These are phyloP conservation scores for Tricholauxania praeusta DNA, from an alignment of 2,888 invertebrate species.

Conservation along the genomic window DNA sequence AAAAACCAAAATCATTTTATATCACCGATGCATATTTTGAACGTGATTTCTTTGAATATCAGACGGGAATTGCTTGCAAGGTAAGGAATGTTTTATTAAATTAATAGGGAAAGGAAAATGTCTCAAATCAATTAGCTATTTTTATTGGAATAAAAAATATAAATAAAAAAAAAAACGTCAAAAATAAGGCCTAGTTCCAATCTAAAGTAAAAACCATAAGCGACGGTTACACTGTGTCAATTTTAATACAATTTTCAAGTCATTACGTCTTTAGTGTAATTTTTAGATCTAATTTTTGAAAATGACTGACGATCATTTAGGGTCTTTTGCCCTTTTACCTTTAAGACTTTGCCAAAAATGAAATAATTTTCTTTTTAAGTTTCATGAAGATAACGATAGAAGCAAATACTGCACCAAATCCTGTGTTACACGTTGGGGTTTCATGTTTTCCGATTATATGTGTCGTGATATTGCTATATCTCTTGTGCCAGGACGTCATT, in stretches of 20 bases:
- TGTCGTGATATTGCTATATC: slow-evolving; percentile 66
- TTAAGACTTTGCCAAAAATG: no score
- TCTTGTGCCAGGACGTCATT: slow-evolving; percentile 66
- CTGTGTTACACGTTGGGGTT: slow-evolving; percentile 67
- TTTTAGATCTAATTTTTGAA: no score
- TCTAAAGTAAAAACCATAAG: no score
- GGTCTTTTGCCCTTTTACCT: no score
- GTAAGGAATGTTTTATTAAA: slow-evolving; percentile 49
- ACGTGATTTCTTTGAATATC: slow-evolving; percentile 60
- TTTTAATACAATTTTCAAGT: no score
- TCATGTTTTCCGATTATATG: slow-evolving; percentile 68
- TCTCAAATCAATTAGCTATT: no score
- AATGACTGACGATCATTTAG: no score
- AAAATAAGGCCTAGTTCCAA: no score
- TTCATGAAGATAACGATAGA: slow-evolving; percentile 64
- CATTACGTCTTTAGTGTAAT: no score
- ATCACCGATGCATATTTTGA: slow-evolving; percentile 58
- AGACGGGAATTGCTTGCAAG: slow-evolving; percentile 62
- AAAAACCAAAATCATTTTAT: slow-evolving; percentile 49
- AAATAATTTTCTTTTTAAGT: slow-evolving; percentile 55
- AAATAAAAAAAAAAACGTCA: not conserved
- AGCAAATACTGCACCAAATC: slow-evolving; percentile 68
- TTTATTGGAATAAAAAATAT: not conserved
- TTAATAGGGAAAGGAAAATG: slow-evolving; percentile 11
- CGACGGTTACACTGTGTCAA: no score